Evolutionary conservation across 2,113 vertebrate genomes (phyloP), one percentile per base, ranked within the genome.

Genomic region (Cairina moschata): DNA sequence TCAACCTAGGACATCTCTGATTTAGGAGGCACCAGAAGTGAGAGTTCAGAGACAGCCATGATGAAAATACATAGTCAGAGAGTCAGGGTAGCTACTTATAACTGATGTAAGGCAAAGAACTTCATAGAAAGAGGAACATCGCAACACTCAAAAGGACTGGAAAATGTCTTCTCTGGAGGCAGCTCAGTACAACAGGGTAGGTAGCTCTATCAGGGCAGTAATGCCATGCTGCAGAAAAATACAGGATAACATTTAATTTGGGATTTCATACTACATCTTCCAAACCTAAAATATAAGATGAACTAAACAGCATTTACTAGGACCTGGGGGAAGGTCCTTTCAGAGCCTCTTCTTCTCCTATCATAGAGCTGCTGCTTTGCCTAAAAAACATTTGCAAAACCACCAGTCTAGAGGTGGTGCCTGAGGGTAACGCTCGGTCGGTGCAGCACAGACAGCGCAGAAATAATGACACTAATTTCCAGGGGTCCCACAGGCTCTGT

Each of bases 201-300:
- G 82, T 15, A 80, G 60, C 10, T 55, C 10, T 55, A 94, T 87
- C 71, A 87, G 15, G 26, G 94, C 25, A 23, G 56, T 73, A 86
- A 84, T 17, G 54, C 67, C 8, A 9, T 55, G 38, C 68, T 71
- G 25, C 75, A 58, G 50, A 63, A 92, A 90, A 86, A 66, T 50
- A 48, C 1, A 63, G n/a, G 42, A 42, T 46, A 87, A 72, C 34
- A 36, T 31, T 83, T 83, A 91, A 96, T 95, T 93, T 91, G 34
- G 46, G 7, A 58, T 63, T 95, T 95, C 86, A 79, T 20, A 89
- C 38, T 86, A 68, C 56, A 91, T 18, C n/a, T 94, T 92, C 85
- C 77, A 55, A 86, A 93, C 48, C 83, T 97, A 88, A 96, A 95
- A 90, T 68, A 67, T 20, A 87, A 86, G 21, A 62, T 69, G 91